Conservation (phyloP, 37 sponge, comb jelly and placozoan genomes). For the Oscarella lobularis region DNA sequence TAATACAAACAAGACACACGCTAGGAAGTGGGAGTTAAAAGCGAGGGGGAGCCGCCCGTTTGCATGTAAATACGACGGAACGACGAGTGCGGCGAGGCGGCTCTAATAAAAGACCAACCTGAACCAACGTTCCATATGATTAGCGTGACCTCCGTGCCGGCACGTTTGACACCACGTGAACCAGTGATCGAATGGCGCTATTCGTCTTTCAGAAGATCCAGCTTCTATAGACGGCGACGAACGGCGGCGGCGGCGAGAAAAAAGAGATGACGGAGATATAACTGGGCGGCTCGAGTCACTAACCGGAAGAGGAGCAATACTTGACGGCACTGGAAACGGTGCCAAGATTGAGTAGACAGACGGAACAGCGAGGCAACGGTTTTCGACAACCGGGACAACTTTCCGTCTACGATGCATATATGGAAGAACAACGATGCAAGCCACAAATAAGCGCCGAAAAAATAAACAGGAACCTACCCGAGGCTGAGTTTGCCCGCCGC, state of each 20-base stretch:
- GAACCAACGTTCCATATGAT: conserved; percentile 74
- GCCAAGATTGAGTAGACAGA: conserved; percentile 71
- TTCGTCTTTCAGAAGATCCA: neutral
- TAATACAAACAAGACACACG: neutral
- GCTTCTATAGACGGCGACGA: too few relatives aligned
- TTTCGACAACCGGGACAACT: conserved; percentile 76
- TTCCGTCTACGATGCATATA: conserved; percentile 23
- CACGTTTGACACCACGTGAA: conserved; percentile 89
- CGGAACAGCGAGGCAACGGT: conserved; percentile 71
- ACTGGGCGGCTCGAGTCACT: too few relatives aligned
- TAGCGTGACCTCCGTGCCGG: conserved; percentile 76
- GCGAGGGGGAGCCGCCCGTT: too few relatives aligned
- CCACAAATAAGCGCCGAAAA: conserved; percentile 1
- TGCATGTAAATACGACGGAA: neutral
- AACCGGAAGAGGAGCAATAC: neutral
- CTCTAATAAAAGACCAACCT: too few relatives aligned
- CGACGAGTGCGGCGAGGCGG: too few relatives aligned
- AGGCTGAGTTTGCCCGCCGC: neutral
- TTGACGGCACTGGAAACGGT: conserved; percentile 4
- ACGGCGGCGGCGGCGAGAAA: too few relatives aligned
- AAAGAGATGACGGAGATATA: too few relatives aligned
- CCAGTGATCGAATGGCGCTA: conserved; percentile 55
- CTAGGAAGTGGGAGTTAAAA: neutral
- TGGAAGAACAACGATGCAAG: neutral
- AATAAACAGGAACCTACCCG: neutral